Percentiles rank a stretch among this genome's conserved stretches.
Conservation (phyloP, 2,888 invertebrate species). For the Pristionchus entomophagus region DNA sequence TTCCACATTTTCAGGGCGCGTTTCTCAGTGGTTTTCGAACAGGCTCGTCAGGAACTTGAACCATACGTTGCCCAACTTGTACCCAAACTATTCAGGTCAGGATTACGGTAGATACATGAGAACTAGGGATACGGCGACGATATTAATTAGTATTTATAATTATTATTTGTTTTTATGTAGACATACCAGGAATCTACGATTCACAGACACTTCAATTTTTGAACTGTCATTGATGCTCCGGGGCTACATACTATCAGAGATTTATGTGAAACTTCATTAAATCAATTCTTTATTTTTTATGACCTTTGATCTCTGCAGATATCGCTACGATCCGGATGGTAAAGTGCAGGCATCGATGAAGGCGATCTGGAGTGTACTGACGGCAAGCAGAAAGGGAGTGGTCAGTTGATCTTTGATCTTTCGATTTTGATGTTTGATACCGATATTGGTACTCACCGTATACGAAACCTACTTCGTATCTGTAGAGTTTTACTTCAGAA, state of each 20-base stretch:
- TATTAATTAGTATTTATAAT: neutral
- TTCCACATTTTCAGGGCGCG: slow-evolving; percentile 83
- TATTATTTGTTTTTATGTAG: no score
- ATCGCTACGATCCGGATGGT: slow-evolving; percentile 93
- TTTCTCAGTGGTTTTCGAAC: slow-evolving; percentile 88
- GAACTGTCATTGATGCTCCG: no score
- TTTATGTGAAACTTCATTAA: no score
- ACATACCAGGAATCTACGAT: no score
- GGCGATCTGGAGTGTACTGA: slow-evolving; percentile 92
- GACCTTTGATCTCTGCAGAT: slow-evolving; percentile 73
- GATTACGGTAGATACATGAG: no score
- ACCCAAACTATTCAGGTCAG: slow-evolving; percentile 83
- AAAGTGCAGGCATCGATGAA: slow-evolving; percentile 93
- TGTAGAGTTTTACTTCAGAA: no score
- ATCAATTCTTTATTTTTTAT: no score
- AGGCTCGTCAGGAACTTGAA: slow-evolving; percentile 88
- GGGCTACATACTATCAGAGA: no score
- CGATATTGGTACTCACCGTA: no score
- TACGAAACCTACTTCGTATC: no score
- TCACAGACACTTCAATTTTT: no score
- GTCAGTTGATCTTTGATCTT: slow-evolving; percentile 38
- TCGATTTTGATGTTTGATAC: slow-evolving; percentile 38
- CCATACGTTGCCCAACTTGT: slow-evolving; percentile 89
- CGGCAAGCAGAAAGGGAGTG: slow-evolving; percentile 84
- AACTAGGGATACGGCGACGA: neutral